phyloP scores from a whole-genome alignment of 2,113 vertebrate genomes.

The Sylvicapra grimmia region DNA sequence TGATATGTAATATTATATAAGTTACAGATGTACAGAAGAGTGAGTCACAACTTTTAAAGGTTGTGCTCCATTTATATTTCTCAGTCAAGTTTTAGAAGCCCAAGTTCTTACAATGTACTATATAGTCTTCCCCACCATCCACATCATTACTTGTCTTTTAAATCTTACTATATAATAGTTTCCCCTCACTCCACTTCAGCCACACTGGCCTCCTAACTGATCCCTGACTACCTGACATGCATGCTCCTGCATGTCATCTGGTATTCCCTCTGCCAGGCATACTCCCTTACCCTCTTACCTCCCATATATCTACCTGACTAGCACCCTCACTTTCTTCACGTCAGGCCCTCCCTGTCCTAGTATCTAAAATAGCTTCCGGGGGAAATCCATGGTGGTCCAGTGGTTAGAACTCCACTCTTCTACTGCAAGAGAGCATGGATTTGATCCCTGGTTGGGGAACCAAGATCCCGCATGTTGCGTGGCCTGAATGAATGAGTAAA shows the following conservation, averaged over 20 bases:
- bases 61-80: neutral
- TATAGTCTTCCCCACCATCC: neutral
- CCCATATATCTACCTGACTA: neutral
- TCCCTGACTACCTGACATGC: neutral
- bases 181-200: neutral
- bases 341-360: neutral
- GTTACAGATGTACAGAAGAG: neutral
- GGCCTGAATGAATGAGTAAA: neutral
- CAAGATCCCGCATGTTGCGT: neutral
- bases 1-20: neutral
- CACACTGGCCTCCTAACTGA: neutral
- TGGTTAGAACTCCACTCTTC: neutral
- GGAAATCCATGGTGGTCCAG: neutral
- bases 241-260: neutral
- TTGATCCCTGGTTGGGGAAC: neutral
- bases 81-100: slow-evolving; percentile 7
- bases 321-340: neutral
- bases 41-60: neutral
- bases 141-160: neutral
- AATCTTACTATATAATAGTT: neutral
- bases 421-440: neutral
- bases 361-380: neutral
- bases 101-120: neutral
- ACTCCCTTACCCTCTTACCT: neutral
- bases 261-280: neutral